A percentile compares a stretch with the other conserved stretches of the same genome.
Conservation (phyloP, 2,888 invertebrate species). For the Tortricodes alternella region DNA sequence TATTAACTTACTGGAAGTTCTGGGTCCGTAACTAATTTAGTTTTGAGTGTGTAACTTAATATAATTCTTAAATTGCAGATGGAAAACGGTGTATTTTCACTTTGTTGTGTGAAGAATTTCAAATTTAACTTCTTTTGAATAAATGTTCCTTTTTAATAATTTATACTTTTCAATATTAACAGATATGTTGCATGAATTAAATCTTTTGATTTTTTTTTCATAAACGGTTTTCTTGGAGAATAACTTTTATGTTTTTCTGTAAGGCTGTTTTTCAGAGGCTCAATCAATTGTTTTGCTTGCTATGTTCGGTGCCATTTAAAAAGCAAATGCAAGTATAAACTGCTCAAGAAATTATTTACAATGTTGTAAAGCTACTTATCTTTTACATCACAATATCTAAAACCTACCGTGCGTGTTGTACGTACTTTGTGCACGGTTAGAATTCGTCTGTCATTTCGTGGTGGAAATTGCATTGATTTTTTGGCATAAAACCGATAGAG, state of each 20-base stretch:
- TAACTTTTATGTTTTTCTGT: background rate
- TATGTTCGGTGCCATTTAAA: too few species aligned
- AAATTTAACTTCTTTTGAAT: constrained; percentile 18
- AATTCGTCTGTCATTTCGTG: too few species aligned
- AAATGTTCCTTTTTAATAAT: constrained; percentile 9
- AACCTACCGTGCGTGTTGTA: too few species aligned
- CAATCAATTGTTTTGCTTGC: too few species aligned
- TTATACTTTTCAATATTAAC: constrained; percentile 31
- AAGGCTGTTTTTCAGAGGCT: constrained; percentile 5
- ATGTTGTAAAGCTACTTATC: too few species aligned
- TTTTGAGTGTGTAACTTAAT: background rate
- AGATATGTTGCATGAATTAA: constrained; percentile 29
- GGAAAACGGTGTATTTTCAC: constrained; percentile 35
- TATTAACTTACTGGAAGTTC: background rate
- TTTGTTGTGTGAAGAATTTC: constrained; percentile 29
- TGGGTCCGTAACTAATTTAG: background rate
- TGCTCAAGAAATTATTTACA: too few species aligned
- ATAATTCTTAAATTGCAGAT: constrained; percentile 39
- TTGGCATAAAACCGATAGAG: too few species aligned
- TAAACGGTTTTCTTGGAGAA: background rate
- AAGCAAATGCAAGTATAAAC: too few species aligned
- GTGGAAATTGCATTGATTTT: too few species aligned
- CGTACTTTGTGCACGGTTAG: too few species aligned
- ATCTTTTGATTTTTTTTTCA: constrained; percentile 4
- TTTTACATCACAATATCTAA: too few species aligned